Evolutionary conservation across 1,140 invertebrate genomes (phyloP).

Genomic region (Temnothorax longispinosus): DNA sequence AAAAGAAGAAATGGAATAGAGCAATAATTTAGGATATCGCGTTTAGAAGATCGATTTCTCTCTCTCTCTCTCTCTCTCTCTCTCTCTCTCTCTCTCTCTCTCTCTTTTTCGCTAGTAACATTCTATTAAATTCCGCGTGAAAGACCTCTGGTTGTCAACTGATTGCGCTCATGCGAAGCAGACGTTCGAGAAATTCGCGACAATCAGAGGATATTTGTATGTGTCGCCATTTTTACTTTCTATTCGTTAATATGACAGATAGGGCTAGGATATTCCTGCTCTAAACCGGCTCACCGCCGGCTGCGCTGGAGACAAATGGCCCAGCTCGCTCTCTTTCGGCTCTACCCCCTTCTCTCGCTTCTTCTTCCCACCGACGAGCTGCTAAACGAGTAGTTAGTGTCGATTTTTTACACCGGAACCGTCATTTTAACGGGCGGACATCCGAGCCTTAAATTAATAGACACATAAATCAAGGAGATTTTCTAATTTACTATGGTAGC

Average conservation of each 20-base stretch:
- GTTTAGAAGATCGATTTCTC: neutral
- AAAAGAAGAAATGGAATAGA: neutral
- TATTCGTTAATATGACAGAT: slow-evolving; percentile 60
- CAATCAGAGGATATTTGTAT: slow-evolving; percentile 46
- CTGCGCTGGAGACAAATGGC: slow-evolving; percentile 48
- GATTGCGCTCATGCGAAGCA: neutral
- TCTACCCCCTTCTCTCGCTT: slow-evolving; percentile 13
- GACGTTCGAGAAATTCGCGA: slow-evolving; percentile 40
- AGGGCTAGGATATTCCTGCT: slow-evolving; percentile 51
- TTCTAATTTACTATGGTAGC: slow-evolving; percentile 30
- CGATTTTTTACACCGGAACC: slow-evolving; percentile 49
- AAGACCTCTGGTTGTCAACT: neutral
- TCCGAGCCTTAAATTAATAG: slow-evolving; percentile 52
- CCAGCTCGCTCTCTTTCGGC: slow-evolving; percentile 46
- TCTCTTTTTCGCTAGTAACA: neutral
- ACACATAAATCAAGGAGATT: slow-evolving; percentile 41
- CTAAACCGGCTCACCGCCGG: slow-evolving; percentile 46
- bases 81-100: neutral
- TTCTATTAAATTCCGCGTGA: neutral
- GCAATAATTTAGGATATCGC: slow-evolving; percentile 12
- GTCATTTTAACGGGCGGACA: slow-evolving; percentile 43
- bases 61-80: neutral
- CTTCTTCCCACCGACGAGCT: slow-evolving; percentile 37
- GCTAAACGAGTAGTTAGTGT: slow-evolving; percentile 56
- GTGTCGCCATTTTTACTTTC: slow-evolving; percentile 56